Percentiles rank a stretch among this genome's conserved stretches.
Conservation (phyloP, 2,888 invertebrate genomes). For the Tillus elongatus region DNA sequence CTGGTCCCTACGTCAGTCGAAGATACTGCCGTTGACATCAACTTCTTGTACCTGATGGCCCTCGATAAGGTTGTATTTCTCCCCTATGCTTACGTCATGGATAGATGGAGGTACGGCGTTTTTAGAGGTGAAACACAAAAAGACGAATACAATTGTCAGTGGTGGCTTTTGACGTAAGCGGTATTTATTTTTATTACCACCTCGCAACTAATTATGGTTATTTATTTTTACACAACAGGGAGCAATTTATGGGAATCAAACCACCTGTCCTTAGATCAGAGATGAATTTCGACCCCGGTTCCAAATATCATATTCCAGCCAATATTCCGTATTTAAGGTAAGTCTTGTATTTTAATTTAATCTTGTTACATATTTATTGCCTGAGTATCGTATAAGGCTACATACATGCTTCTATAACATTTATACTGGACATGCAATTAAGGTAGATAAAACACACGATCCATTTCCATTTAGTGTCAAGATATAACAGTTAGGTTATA, state of each 20-base stretch:
- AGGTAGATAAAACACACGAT: too few relatives aligned
- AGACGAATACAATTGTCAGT: constrained; percentile 77
- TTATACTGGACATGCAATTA: too few relatives aligned
- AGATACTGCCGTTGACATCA: constrained; percentile 74
- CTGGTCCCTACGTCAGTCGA: constrained; percentile 72
- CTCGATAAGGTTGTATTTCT: constrained; percentile 78
- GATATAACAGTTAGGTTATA: too few relatives aligned
- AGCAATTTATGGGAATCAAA: constrained; percentile 75
- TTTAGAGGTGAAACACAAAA: constrained; percentile 66
- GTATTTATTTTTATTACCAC: too few relatives aligned
- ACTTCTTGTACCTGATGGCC: constrained; percentile 74
- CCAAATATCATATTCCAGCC: constrained; percentile 87
- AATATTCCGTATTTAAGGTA: constrained; percentile 85
- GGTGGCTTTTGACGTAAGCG: constrained; percentile 74
- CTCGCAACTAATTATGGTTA: too few relatives aligned
- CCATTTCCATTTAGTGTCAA: too few relatives aligned
- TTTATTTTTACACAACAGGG: too few relatives aligned
- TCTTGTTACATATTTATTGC: too few relatives aligned
- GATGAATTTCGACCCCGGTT: constrained; percentile 84
- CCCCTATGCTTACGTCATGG: constrained; percentile 76
- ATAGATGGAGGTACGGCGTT: constrained; percentile 79
- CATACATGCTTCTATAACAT: too few relatives aligned
- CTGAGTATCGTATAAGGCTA: too few relatives aligned
- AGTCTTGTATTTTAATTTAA: constrained; percentile 46
- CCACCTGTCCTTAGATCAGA: constrained; percentile 79